Conservation (phyloP, 2,797 vertebrate species). For the Anguilla pacifica region DNA sequence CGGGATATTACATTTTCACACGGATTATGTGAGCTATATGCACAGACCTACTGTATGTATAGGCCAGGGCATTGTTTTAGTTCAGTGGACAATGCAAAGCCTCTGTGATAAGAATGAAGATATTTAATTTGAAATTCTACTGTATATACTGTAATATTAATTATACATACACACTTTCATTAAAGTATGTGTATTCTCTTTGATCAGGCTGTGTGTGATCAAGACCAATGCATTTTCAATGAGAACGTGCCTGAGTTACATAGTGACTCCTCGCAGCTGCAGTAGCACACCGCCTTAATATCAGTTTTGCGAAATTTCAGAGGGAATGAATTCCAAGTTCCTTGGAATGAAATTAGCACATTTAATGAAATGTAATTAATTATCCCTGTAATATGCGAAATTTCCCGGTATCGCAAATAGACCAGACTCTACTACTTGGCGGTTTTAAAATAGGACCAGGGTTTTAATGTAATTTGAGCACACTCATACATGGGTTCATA, state of each 20-base stretch:
- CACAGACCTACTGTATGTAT: conserved; percentile 34
- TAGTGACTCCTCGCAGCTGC: conserved; percentile 24
- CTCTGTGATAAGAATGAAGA: conserved; percentile 58
- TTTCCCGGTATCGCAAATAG: neutral
- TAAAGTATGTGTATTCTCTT: conserved; percentile 78
- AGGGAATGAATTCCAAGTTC: conserved; percentile 13
- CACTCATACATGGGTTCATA: neutral
- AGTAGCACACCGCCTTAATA: conserved; percentile 32
- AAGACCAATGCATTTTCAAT: conserved; percentile 55
- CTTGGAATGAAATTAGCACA: conserved; percentile 16
- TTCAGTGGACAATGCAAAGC: conserved; percentile 55
- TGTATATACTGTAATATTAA: conserved; percentile 74
- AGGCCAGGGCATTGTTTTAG: conserved; percentile 6
- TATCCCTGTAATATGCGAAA: neutral
- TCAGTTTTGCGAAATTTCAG: conserved; percentile 24
- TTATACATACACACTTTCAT: conserved; percentile 76
- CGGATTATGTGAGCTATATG: conserved; percentile 49
- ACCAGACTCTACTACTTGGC: neutral
- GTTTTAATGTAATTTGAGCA: neutral
- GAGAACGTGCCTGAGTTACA: conserved; percentile 33
- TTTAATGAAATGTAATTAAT: conserved; percentile 15
- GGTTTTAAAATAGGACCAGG: neutral
- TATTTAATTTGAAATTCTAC: conserved; percentile 66
- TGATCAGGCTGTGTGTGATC: conserved; percentile 66
- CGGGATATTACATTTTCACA: neutral